Percentiles rank a stretch among this genome's conserved stretches.
Evolutionary conservation across 2,113 vertebrate genomes (phyloP).

Genomic region (Pterocles gutturalis): DNA sequence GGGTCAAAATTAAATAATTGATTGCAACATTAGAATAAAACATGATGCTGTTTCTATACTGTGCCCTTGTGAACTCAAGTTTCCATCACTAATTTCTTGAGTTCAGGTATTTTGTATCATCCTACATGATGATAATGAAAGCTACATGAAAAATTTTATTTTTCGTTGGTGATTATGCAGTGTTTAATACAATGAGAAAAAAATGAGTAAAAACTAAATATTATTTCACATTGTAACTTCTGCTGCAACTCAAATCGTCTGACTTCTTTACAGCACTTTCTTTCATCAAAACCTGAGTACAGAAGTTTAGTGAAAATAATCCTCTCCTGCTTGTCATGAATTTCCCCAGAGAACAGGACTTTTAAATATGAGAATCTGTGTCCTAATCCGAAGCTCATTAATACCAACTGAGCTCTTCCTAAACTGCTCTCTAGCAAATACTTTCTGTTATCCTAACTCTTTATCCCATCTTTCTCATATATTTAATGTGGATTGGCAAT

Average conservation of each 20-base stretch:
- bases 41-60: background rate
- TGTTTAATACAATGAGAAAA: background rate
- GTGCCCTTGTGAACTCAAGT: background rate
- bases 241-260: background rate
- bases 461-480: background rate
- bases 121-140: background rate
- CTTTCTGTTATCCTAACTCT: background rate
- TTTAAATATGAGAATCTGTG: background rate
- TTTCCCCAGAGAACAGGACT: background rate
- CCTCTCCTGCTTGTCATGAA: background rate
- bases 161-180: background rate
- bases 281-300: background rate
- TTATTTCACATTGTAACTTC: background rate
- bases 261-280: background rate
- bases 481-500: background rate
- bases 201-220: background rate
- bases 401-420: background rate
- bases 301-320: background rate
- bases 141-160: rapidly evolving
- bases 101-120: background rate
- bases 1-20: background rate
- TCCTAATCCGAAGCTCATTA: background rate
- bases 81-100: background rate
- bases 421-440: background rate
- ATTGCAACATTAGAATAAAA: background rate